Evolutionary conservation across 2,113 vertebrate species (phyloP).

Genomic region (Hyla sarda): DNA sequence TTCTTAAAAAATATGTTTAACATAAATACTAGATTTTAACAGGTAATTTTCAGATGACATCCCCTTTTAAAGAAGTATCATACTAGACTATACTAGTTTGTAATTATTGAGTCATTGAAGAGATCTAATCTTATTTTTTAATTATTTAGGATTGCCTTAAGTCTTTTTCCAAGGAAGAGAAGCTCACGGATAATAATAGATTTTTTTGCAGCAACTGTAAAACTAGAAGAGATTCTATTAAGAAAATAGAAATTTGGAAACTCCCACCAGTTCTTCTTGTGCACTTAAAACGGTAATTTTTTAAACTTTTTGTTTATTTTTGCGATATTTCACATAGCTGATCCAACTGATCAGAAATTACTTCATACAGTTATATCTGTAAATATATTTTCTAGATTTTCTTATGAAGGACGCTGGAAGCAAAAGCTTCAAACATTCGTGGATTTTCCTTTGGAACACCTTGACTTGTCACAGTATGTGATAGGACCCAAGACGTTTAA

Average conservation of each 20-base stretch:
- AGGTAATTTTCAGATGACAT: no score
- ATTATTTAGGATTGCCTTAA: slow-evolving; percentile 92
- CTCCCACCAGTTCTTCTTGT: slow-evolving; percentile 93
- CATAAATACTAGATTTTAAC: no score
- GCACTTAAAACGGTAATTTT: slow-evolving; percentile 90
- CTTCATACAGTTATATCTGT: neutral
- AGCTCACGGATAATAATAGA: slow-evolving; percentile 93
- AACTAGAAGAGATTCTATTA: slow-evolving; percentile 90
- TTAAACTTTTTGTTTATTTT: neutral
- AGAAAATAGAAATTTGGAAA: slow-evolving; percentile 99
- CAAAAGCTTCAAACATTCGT: slow-evolving; percentile 96
- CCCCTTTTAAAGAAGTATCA: no score
- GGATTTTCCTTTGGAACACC: slow-evolving; percentile 90
- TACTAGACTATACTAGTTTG: no score
- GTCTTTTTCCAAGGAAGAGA: slow-evolving; percentile 96
- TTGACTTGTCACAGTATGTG: slow-evolving; percentile 92
- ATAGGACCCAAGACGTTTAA: slow-evolving; percentile 91
- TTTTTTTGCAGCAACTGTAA: slow-evolving; percentile 97
- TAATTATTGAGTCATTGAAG: slow-evolving; percentile 50
- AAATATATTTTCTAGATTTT: slow-evolving; percentile 80
- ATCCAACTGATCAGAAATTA: no score
- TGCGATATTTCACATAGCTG: neutral
- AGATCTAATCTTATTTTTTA: no score
- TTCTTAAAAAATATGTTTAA: no score
- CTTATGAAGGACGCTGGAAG: slow-evolving; percentile 95